Conservation (phyloP, 2,113 vertebrate species). For the Hypocryptadius cinnamomeus region DNA sequence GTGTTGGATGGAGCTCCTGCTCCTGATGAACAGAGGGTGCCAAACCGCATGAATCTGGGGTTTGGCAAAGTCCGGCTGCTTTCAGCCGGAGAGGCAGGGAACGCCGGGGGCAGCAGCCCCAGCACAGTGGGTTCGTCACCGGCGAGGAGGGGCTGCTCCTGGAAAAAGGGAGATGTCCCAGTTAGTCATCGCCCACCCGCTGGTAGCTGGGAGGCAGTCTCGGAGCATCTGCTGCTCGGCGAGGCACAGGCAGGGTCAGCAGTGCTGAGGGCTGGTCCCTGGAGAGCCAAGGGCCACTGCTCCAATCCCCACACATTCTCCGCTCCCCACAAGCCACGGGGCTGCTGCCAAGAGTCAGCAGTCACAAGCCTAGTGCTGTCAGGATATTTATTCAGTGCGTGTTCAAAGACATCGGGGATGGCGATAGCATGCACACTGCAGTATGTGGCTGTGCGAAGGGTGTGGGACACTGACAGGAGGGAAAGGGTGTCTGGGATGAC, state of each 20-base stretch:
- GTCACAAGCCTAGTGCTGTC: not conserved
- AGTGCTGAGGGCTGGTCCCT: not conserved
- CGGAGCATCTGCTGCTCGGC: not conserved
- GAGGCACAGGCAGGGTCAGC: not conserved
- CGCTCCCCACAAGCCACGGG: not conserved
- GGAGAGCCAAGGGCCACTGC: not conserved
- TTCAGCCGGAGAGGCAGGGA: not conserved
- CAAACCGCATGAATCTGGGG: conserved; percentile 13
- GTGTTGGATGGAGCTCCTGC: not conserved
- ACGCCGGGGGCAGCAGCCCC: not conserved
- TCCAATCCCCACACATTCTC: not conserved
- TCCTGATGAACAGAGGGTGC: not conserved
- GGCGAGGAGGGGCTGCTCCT: not conserved
- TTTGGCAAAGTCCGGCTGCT: conserved; percentile 12
- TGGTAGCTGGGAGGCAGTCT: conserved; percentile 4
- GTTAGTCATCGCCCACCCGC: not conserved
- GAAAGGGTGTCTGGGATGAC: not conserved
- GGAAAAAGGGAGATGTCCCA: not conserved
- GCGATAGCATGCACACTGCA: not conserved
- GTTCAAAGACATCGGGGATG: not conserved
- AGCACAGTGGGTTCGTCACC: not conserved
- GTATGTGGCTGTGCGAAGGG: not conserved
- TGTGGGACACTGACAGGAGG: not conserved
- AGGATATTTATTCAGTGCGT: not conserved
- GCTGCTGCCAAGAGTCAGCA: not conserved